A percentile compares a stretch with the other conserved stretches of the same genome.
Conservation (phyloP, 2,888 invertebrate species). For the Acleris holmiana region DNA sequence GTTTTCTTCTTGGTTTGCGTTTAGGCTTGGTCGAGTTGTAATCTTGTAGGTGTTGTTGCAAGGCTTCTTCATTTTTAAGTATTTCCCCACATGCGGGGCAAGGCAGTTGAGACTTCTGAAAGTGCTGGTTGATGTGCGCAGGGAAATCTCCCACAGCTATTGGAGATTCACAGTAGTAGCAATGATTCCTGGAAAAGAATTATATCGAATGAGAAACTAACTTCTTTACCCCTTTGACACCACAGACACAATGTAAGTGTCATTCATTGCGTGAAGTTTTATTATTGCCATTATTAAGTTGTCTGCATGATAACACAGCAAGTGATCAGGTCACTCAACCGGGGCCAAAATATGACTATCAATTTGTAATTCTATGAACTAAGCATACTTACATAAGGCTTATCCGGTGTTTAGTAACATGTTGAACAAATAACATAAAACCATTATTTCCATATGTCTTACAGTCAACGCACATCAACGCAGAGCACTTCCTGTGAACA, state of each 20-base stretch:
- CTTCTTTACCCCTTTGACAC: too few relatives aligned
- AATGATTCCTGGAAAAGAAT: conserved; percentile 53
- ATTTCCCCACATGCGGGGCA: conserved; percentile 70
- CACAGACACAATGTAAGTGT: too few relatives aligned
- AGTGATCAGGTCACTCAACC: too few relatives aligned
- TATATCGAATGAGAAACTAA: too few relatives aligned
- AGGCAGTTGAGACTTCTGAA: conserved; percentile 52
- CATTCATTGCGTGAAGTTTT: too few relatives aligned
- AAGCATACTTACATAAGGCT: conserved; percentile 74
- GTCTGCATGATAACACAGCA: too few relatives aligned
- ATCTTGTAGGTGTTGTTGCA: conserved; percentile 61
- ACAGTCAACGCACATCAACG: conserved; percentile 88
- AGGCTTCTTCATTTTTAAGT: conserved; percentile 57
- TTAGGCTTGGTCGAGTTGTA: conserved; percentile 57
- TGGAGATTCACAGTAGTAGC: conserved; percentile 45
- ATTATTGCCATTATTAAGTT: too few relatives aligned
- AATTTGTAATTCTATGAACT: neutral
- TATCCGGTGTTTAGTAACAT: conserved; percentile 86
- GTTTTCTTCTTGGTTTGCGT: conserved; percentile 62
- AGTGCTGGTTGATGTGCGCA: conserved; percentile 50
- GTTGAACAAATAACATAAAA: conserved; percentile 86
- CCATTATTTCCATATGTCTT: conserved; percentile 81
- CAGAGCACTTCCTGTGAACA: conserved; percentile 86
- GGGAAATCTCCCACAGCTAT: conserved; percentile 14
- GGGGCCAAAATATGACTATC: too few relatives aligned